Base-by-base conservation (phyloP, 2,888 invertebrate genomes). In the Punctoribates punctum region DNA sequence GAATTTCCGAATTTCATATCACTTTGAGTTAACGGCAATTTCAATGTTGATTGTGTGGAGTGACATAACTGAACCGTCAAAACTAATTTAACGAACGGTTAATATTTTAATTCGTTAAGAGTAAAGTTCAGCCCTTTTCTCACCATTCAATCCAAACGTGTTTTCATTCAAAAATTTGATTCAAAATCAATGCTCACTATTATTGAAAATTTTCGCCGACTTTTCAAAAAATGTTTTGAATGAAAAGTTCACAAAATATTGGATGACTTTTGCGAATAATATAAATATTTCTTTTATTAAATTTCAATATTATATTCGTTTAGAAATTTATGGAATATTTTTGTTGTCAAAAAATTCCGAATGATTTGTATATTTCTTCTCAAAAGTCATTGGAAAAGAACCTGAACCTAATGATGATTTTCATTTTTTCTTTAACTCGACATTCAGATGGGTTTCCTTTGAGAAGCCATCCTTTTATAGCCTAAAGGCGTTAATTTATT, bases 401-500 rank as follows among this genome's bases (percentile, higher is more conserved):
- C 23, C 3, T 3, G 57, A 57, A 17, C 57, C 25, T 57, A 57
- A 57, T 57, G 57, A 57, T 57, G 48, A 48, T 48, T 48, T 48
- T 48, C 13, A 17, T 15, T 9, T 48, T 48, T 48, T 48, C 42
- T n/a, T n/a, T n/a, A 11, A n/a, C n/a, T 17, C 54, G 20, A 57
- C 57, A 57, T 57, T 57, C 6, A 57, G 3, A 20, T 20, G 11
- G n/a, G 20, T 11, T 20, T 62, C 29, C 29, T 29, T 34, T 34
- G 34, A n/a, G 5, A 34, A 5, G 20, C 54, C 6, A 17, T 27
- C 27, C 25, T 60, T 23, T 62, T 11, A 29, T 5, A 23, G 62
- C 62, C 62, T 62, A 62, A 62, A 29, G 62, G 62, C 62, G 27
- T 62, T 62, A 62, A 62, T 15, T 62, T 54, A 5, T 17, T 20